Evolutionary conservation across 64 coral and sea anemone genomes (phyloP).

Genomic region (Anthopleura sola): DNA sequence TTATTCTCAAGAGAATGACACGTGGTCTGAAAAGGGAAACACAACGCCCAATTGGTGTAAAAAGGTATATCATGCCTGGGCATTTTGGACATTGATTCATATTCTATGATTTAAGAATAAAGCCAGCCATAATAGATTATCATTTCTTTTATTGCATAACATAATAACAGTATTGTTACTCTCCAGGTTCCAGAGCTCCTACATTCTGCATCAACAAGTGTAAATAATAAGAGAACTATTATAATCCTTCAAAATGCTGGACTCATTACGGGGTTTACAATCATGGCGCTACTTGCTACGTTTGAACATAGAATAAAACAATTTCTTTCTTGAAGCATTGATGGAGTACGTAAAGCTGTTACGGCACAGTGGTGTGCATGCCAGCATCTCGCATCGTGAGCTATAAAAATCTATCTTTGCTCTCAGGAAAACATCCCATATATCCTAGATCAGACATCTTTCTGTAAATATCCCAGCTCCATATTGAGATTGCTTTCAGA

Average conservation of each 20-base stretch:
- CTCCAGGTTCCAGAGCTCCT: constrained; percentile 63
- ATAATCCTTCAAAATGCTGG: constrained; percentile 68
- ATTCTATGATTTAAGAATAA: no score
- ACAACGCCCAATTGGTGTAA: no score
- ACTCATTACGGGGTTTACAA: constrained; percentile 51
- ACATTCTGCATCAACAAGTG: neutral
- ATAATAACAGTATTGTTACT: neutral
- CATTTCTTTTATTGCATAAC: neutral
- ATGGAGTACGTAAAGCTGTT: neutral
- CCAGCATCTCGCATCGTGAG: no score
- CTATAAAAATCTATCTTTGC: neutral
- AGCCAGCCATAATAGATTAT: no score
- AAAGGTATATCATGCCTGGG: no score
- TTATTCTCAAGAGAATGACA: no score
- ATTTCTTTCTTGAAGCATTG: neutral
- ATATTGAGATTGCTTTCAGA: neutral
- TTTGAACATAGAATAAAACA: constrained; percentile 74
- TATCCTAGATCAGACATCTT: neutral
- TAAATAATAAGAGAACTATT: constrained; percentile 24
- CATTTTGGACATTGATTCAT: no score
- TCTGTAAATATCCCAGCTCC: neutral
- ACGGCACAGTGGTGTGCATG: neutral
- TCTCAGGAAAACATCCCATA: neutral
- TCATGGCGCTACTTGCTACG: constrained; percentile 51
- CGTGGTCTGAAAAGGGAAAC: no score